A percentile compares a stretch with the other conserved stretches of the same genome.
These are phyloP conservation scores for Onthophagus taurus DNA, from an alignment of 1,140 invertebrate genomes.

Conservation along the genomic window DNA sequence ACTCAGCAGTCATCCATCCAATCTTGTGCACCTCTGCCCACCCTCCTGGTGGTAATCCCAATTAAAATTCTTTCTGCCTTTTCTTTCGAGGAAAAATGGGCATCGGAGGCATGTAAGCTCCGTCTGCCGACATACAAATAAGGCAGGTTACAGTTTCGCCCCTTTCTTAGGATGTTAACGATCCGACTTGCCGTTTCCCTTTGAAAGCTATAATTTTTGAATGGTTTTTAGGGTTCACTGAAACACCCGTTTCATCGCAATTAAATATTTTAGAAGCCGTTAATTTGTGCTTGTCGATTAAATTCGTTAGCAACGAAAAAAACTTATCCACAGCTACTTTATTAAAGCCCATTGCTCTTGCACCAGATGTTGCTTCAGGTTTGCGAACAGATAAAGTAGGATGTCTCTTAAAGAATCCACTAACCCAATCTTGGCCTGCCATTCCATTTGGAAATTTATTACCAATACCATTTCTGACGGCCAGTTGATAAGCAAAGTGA, in stretches of 20 bases:
- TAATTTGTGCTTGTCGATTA: conserved; percentile 5
- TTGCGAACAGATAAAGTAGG: too few relatives aligned
- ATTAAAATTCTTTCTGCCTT: conserved; percentile 1
- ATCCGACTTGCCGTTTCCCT: conserved; percentile 37
- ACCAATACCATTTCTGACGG: conserved; percentile 17
- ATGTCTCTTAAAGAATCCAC: too few relatives aligned
- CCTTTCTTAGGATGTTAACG: conserved; percentile 5
- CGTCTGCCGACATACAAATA: conserved; percentile 17
- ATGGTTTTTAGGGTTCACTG: conserved; percentile 32
- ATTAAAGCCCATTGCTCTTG: conserved; percentile 15
- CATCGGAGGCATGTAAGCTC: conserved; percentile 20
- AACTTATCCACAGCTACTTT: conserved; percentile 12
- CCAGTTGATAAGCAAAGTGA: conserved; percentile 18
- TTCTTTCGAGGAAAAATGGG: conserved; percentile 1
- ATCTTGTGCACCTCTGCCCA: conserved; percentile 4
- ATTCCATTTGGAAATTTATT: conserved; percentile 24
- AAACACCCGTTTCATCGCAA: conserved; percentile 13
- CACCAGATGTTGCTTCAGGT: conserved; percentile 20
- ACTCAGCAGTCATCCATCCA: not conserved
- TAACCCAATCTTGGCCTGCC: conserved; percentile 39
- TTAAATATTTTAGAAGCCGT: conserved; percentile 21
- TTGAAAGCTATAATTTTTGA: conserved; percentile 36
- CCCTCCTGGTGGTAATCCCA: conserved; percentile 3
- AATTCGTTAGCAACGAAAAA: conserved; percentile 10
- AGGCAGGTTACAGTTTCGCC: conserved; percentile 14